Base-by-base conservation (phyloP, 2,113 vertebrate species). In the Leptobrachium ailaonicum region DNA sequence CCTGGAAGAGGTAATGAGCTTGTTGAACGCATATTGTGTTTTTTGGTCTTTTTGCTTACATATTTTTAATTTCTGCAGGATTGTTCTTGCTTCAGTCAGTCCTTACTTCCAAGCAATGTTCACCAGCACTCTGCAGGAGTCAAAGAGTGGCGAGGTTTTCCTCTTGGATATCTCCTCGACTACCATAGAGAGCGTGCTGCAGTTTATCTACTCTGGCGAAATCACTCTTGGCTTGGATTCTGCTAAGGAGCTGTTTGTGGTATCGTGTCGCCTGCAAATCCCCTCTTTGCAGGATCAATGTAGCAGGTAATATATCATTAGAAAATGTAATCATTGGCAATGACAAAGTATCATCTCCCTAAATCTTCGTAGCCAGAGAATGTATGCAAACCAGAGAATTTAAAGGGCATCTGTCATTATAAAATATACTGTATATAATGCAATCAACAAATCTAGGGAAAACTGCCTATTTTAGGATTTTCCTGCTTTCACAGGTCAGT, bases 81-180 rank as follows among this genome's bases (percentile, higher is more conserved):
- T 94, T 63, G 88, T 94, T 20, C 75, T 95, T 66, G 92, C 94
- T 0, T 92, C 94, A 0, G 91, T 94, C 71, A 95, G 94, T 66
- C 93, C 94, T 0, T 95, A 94, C 79, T 95, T 95, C 72, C 88
- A 90, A 43, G 94, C 92, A 66, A 94, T 94, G 92, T 95, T 95
- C 84, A 94, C 93, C 77, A 93, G 92, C 79, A 92, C 93, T 0
- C 87, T 95, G 83, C 92, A 92, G 2, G 94, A 95, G 88, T 94
- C 92, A 10, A 90, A 92, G 60, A 91, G 92, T 71, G 90, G 91
- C 0, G 93, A 94, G 83, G 94, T 95, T 84, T 88, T 91, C 13
- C 83, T 94, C 75, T 89, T 93, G 83, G 94, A 95, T 50, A 92
- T 94, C 83, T 90, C 91, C 0, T 90, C 93, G 2, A 89, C 87